Evolutionary conservation across 2,113 vertebrate species (phyloP), one percentile per base, ranked within the genome.

Genomic region (Euleptes europaea): DNA sequence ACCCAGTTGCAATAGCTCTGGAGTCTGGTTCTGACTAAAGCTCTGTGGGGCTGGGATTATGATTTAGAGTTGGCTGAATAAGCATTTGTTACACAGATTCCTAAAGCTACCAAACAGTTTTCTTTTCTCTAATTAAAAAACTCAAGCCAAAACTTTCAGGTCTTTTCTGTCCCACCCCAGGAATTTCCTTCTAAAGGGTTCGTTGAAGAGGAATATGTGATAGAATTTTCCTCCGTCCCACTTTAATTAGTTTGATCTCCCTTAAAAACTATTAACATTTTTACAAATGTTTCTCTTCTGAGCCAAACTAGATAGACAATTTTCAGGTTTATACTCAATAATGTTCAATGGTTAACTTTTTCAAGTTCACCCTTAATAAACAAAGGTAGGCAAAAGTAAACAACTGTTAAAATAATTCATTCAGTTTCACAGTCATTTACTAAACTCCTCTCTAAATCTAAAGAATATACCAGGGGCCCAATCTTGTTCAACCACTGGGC

Each of bases 211-310:
- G 71, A 86, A 94, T 87, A 42, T 84, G 71, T 42, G 23, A 26
- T 54, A 89, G 78, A 63, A 66, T 85, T 94, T 88, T 85, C 2
- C 60, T 40, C 72, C 86, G 84, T 28, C 72, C 70, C 66, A 65
- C 49, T 84, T 77, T 80, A 86, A 88, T 78, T 83, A 92, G 88
- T 90, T 91, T 66, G 80, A 26, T 86, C 31, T 73, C 4, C 65
- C 35, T 86, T 81, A 84, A 91, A 90, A 74, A 76, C 9, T 35
- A 54, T 78, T 9, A 78, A 60, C 75, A 78, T 70, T 84, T 84
- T 84, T 66, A 49, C 21, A 33, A 38, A 44, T 85, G 79, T 75
- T 79, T 31, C 78, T 15, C 0, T 2, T 83, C 87, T 84, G 47
- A 78, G 44, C 5, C 4, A 63, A 72, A 66, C 60, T 78, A 83